phyloP scores from a whole-genome alignment of 2,113 vertebrate species.

The Hiodon alosoides region DNA sequence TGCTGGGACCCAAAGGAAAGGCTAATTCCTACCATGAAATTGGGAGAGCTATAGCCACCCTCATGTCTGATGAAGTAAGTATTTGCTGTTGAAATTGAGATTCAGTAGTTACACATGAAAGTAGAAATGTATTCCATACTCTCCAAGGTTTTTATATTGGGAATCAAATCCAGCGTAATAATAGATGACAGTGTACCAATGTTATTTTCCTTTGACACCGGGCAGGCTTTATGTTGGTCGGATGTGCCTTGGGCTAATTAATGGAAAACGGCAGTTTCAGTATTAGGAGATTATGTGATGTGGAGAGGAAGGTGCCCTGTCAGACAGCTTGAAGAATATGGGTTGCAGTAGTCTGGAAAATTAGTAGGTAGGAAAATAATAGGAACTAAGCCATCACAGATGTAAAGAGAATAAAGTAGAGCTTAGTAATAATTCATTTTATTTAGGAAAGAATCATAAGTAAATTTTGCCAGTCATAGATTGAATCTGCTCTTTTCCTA shows the following conservation, averaged over 20 bases:
- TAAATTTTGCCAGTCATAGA: too few relatives aligned
- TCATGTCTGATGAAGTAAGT: slow-evolving; percentile 95
- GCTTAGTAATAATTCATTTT: too few relatives aligned
- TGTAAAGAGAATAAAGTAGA: not conserved
- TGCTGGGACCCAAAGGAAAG: slow-evolving; percentile 96
- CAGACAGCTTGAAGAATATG: not conserved
- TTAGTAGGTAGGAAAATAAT: not conserved
- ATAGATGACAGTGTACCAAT: not conserved
- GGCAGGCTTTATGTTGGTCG: not conserved
- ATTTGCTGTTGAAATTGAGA: not conserved
- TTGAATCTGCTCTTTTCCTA: too few relatives aligned
- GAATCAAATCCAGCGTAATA: too few relatives aligned
- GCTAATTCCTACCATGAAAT: slow-evolving; percentile 97
- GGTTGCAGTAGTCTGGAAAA: not conserved
- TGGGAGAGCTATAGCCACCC: slow-evolving; percentile 88
- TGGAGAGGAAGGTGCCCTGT: not conserved
- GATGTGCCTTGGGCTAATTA: not conserved
- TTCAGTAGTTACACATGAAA: too few relatives aligned
- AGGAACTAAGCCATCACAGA: not conserved
- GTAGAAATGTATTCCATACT: not conserved
- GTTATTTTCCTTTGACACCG: not conserved
- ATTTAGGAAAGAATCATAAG: too few relatives aligned
- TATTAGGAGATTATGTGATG: slow-evolving; percentile 2
- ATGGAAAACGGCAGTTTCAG: not conserved
- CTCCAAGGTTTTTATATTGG: not conserved